phyloP scores from a whole-genome alignment of 2,797 vertebrate genomes.

The Megalops cyprinoides region DNA sequence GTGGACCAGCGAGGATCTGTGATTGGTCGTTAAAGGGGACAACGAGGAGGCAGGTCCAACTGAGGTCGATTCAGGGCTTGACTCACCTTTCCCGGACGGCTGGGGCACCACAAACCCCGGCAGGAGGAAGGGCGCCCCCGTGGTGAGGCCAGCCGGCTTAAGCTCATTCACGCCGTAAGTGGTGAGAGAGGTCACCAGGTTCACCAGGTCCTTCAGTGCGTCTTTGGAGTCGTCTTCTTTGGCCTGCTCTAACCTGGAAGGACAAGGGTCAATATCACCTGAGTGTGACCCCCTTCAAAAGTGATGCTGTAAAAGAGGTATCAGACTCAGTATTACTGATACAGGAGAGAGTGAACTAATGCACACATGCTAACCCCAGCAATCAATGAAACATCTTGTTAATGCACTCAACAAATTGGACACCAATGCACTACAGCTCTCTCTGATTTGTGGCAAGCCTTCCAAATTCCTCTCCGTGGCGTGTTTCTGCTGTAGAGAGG shows the following conservation, averaged over 20 bases:
- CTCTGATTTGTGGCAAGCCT: no score
- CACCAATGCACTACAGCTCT: no score
- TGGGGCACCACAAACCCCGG: conserved; percentile 95
- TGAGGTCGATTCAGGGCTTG: conserved; percentile 49
- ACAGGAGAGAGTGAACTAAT: no score
- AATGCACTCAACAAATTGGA: no score
- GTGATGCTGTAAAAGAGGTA: no score
- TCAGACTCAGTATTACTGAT: no score
- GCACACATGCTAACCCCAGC: no score
- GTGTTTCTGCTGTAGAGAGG: no score
- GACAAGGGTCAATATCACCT: background rate
- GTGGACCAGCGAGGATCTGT: conserved; percentile 47
- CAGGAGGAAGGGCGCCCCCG: conserved; percentile 92
- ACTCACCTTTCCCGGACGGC: conserved; percentile 90
- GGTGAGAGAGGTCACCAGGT: conserved; percentile 93
- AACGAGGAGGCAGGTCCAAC: background rate
- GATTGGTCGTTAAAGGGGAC: background rate
- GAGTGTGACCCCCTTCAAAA: background rate
- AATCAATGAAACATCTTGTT: no score
- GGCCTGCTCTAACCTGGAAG: conserved; percentile 90
- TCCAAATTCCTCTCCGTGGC: no score
- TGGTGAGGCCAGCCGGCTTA: conserved; percentile 91
- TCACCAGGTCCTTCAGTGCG: conserved; percentile 93
- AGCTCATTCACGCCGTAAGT: conserved; percentile 92
- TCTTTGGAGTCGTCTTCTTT: conserved; percentile 96